Evolutionary conservation across 2,113 vertebrate species (phyloP), one percentile per base, ranked within the genome.

Genomic region (Engystomops pustulosus): DNA sequence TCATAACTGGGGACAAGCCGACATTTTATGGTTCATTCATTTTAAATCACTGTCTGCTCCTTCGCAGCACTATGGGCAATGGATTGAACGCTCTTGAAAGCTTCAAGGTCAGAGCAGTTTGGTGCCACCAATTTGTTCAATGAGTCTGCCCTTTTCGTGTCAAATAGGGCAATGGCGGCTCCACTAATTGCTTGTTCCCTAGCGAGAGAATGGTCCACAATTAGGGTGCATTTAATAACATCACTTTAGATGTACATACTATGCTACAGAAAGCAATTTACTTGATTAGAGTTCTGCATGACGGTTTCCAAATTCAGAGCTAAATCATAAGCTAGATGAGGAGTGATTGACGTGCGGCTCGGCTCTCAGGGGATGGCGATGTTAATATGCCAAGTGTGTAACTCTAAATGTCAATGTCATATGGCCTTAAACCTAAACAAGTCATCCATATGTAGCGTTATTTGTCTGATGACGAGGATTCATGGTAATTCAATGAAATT

Each of bases 101-200:
- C 58, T 67, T 84, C 82, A 84, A 84, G 82, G 82, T 62, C 62
- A 78, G 55, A 78, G 45, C n/a, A 69, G 58, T 51, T 62, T 69
- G 44, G 74, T 78, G 74, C 72, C 82, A 77, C 72, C 72, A 78
- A 84, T 84, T 81, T 84, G 82, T 53, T 84, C 82, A 77, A 76
- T 15, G 53, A 75, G 71, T 47, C 44, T 76, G 70, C 20, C 11
- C 30, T 67, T 36, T 53, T 68, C 34, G 11, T 62, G 60, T 49
- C 44, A 84, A 23, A 83, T 76, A 76, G 15, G 23, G 36, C 75
- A 77, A 77, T 77, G 67, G 27, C 81, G 27, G 51, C 30, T 68
- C 6, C n/a, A n/a, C 30, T 84, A 84, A 84, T 84, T 77, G 72
- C 60, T 38, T 84, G 72, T 77, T 76, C 81, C 32, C 53, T 47